A percentile compares a stretch with the other conserved stretches of the same genome.
phyloP scores from a whole-genome alignment of 1,140 invertebrate species.

The Neodiprion fabricii region DNA sequence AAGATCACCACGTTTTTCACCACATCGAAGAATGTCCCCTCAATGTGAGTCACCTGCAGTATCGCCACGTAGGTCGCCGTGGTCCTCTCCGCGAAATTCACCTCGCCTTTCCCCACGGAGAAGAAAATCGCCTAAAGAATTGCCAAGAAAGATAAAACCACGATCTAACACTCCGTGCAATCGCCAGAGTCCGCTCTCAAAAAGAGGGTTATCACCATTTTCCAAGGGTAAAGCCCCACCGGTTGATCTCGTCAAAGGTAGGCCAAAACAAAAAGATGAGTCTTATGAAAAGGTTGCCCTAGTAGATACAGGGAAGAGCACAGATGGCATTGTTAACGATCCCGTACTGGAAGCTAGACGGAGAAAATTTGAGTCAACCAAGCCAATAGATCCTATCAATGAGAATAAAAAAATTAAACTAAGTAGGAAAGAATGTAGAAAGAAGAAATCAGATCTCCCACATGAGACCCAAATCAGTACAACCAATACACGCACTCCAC shows the following conservation, averaged over 20 bases:
- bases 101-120: constrained; percentile 39
- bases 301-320: constrained; percentile 28
- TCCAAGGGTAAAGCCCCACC: constrained; percentile 29
- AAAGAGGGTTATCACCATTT: constrained; percentile 27
- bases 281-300: constrained; percentile 22
- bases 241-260: constrained; percentile 29
- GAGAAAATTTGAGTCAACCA: constrained; percentile 54
- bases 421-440: constrained; percentile 39
- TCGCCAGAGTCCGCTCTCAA: constrained; percentile 17
- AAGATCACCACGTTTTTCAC: constrained; percentile 25
- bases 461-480: constrained; percentile 28
- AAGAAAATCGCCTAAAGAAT: constrained; percentile 37
- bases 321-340: constrained; percentile 34
- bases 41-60: constrained; percentile 33
- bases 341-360: constrained; percentile 52
- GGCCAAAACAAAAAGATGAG: constrained; percentile 33
- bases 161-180: constrained; percentile 29
- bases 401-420: constrained; percentile 58
- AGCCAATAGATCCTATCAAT: constrained; percentile 45
- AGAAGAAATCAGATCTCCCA: constrained; percentile 16
- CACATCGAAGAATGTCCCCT: constrained; percentile 11
- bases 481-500: constrained; percentile 12
- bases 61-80: constrained; percentile 44
- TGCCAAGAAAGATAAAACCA: constrained; percentile 29
- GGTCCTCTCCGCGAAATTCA: constrained; percentile 48